Conservation (phyloP, 1,140 invertebrate species). For the Melitaea cinxia region DNA sequence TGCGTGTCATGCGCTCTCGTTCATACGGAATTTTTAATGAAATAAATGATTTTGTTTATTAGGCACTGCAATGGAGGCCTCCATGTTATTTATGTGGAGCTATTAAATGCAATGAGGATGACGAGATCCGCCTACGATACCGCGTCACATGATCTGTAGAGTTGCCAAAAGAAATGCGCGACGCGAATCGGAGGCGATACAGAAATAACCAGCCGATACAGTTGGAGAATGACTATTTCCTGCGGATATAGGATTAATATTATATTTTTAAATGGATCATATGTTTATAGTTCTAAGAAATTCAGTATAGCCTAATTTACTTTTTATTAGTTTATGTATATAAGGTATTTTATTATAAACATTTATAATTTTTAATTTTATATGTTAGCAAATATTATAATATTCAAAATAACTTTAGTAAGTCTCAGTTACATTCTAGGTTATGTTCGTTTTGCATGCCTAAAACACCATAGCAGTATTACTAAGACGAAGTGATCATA, state of each 20-base stretch:
- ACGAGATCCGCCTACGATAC: slow-evolving; percentile 35
- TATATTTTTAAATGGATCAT: background rate
- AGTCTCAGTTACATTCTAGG: too few species aligned
- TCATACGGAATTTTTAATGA: slow-evolving; percentile 11
- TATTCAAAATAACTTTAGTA: too few species aligned
- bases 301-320: background rate
- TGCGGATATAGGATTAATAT: slow-evolving; percentile 33
- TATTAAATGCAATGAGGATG: slow-evolving; percentile 32
- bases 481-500: too few species aligned
- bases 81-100: slow-evolving; percentile 27
- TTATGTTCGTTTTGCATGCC: too few species aligned
- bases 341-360: too few species aligned
- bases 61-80: slow-evolving; percentile 15
- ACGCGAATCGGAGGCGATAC: slow-evolving; percentile 41
- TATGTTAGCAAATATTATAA: too few species aligned
- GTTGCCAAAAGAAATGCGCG: slow-evolving; percentile 52
- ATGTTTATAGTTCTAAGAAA: background rate
- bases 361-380: too few species aligned
- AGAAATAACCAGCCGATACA: slow-evolving; percentile 38
- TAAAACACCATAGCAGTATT: too few species aligned
- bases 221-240: slow-evolving; percentile 29
- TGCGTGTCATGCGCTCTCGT: slow-evolving; percentile 7
- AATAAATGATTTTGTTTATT: slow-evolving; percentile 14
- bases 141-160: slow-evolving; percentile 44
- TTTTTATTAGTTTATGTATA: too few species aligned